Evolutionary conservation across 30 jellyfish, hydroid and myxozoan species (phyloP).

Genomic region (Catostylus mosaicus): DNA sequence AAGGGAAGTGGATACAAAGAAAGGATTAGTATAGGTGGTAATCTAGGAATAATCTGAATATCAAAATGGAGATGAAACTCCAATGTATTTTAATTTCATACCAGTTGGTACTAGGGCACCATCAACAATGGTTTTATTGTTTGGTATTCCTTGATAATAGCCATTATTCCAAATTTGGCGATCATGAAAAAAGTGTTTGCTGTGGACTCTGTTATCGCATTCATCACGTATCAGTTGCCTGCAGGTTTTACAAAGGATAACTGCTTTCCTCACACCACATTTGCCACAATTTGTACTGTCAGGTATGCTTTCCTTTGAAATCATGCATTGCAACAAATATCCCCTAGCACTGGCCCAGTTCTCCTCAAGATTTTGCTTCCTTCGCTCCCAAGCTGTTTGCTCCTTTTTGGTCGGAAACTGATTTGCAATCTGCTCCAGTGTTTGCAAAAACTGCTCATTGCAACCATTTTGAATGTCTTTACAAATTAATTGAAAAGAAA

Average conservation of each 20-base stretch:
- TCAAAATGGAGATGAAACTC: background rate
- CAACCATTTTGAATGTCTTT: background rate
- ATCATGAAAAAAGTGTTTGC: slow-evolving; percentile 3
- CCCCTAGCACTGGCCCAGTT: slow-evolving; percentile 24
- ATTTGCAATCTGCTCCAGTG: background rate
- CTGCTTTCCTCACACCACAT: background rate
- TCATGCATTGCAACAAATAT: background rate
- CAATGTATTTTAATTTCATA: background rate
- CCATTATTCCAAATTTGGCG: slow-evolving; percentile 34
- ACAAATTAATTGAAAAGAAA: no score
- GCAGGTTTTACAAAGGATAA: slow-evolving; percentile 19
- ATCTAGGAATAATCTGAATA: background rate
- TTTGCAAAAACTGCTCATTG: background rate
- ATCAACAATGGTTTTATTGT: slow-evolving; percentile 7
- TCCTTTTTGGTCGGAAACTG: background rate
- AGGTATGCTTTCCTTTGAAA: slow-evolving; percentile 18
- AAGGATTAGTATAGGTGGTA: background rate
- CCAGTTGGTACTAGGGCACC: slow-evolving; percentile 19
- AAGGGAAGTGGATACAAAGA: background rate
- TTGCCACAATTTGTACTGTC: background rate
- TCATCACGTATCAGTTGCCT: slow-evolving; percentile 1
- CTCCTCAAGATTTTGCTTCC: slow-evolving; percentile 28
- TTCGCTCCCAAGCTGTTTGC: slow-evolving; percentile 16
- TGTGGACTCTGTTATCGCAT: slow-evolving; percentile 13
- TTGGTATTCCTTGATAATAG: slow-evolving; percentile 8